These are phyloP conservation scores for Parambassis ranga DNA, from an alignment of 2,797 vertebrate genomes.

Conservation along the genomic window DNA sequence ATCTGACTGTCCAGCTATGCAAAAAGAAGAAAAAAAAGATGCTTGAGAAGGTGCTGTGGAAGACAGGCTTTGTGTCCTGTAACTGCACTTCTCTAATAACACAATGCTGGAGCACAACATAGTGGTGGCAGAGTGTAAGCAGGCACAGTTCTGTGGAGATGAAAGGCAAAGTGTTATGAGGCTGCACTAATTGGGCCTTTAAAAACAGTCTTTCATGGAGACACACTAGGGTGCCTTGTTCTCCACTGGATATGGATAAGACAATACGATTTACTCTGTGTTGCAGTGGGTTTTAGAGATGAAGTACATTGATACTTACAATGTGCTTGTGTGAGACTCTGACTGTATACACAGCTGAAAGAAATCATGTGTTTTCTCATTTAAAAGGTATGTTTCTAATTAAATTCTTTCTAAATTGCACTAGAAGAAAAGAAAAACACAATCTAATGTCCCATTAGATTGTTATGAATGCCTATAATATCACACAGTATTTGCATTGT, in stretches of 20 bases:
- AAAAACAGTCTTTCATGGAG: constrained; percentile 58
- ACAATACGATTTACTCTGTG: constrained; percentile 61
- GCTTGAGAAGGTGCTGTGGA: background rate
- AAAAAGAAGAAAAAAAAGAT: background rate
- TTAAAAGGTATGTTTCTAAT: background rate
- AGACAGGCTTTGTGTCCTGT: constrained; percentile 1
- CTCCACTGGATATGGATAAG: constrained; percentile 48
- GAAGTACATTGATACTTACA: constrained; percentile 12
- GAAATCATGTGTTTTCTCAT: background rate
- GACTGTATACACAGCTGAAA: background rate
- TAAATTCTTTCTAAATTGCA: too few relatives aligned
- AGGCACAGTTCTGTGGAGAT: constrained; percentile 61
- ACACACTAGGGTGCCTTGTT: constrained; percentile 48
- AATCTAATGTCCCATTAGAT: background rate
- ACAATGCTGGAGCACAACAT: constrained; percentile 29
- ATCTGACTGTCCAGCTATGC: constrained; percentile 9
- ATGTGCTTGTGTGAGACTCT: constrained; percentile 1
- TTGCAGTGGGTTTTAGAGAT: constrained; percentile 41
- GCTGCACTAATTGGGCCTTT: constrained; percentile 78
- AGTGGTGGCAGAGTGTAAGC: constrained; percentile 27
- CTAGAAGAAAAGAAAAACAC: too few relatives aligned
- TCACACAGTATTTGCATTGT: too few relatives aligned
- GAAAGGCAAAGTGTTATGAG: constrained; percentile 73
- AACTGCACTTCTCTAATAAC: constrained; percentile 43
- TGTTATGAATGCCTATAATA: background rate